These are phyloP conservation scores for Chouioia cunea DNA, from an alignment of 2,888 invertebrate species.

Conservation along the genomic window DNA sequence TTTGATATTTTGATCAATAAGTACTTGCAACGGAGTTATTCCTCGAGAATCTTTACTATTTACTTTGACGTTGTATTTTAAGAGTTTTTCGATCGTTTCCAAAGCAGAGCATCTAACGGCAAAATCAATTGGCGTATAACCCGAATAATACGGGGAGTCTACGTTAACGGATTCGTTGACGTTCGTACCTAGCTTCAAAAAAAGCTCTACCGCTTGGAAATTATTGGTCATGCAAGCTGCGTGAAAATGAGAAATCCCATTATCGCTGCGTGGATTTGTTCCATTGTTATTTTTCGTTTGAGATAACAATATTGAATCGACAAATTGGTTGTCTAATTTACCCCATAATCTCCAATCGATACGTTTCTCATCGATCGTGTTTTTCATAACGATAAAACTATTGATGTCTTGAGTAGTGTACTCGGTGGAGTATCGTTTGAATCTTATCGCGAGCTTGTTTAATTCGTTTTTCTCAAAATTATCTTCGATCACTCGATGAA, in stretches of 20 bases:
- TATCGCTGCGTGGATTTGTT: conserved; percentile 1
- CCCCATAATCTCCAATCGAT: no score
- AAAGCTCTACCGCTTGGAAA: neutral
- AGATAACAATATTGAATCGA: neutral
- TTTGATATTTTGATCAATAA: neutral
- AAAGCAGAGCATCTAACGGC: neutral
- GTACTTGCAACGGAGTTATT: conserved; percentile 7
- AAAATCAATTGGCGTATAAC: conserved; percentile 20
- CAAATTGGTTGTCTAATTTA: no score
- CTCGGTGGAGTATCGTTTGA: neutral
- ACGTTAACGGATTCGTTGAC: neutral
- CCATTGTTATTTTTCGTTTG: neutral
- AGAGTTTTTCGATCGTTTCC: neutral
- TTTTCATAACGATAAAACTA: no score
- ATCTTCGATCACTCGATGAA: no score
- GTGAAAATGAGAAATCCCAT: conserved; percentile 31
- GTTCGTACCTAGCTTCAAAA: neutral
- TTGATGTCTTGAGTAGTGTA: neutral
- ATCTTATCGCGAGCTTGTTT: neutral
- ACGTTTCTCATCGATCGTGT: no score
- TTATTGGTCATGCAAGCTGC: conserved; percentile 14
- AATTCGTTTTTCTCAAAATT: no score
- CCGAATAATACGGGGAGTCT: neutral
- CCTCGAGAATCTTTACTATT: neutral
- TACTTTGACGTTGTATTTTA: neutral